Evolutionary conservation across 2,888 invertebrate genomes (phyloP), one percentile per base, ranked within the genome.

Genomic region (Chloroclystis v-ata): DNA sequence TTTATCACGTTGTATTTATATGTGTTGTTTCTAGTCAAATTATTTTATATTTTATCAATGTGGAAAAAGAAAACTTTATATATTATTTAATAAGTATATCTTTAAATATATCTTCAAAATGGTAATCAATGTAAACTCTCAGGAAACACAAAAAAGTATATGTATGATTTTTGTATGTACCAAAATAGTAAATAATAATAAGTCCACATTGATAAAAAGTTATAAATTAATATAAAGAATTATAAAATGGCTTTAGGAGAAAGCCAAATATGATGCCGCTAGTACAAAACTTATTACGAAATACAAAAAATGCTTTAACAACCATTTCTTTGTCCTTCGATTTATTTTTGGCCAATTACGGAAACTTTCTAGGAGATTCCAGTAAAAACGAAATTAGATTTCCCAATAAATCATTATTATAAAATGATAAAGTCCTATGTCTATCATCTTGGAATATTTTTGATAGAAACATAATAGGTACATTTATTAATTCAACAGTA

Each of bases 11-110:
- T 73, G 71, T 70, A 63, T 57, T 57, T 56, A 57, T 57, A 62
- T 78, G 72, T 75, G 81, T 86, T 85, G 72, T 75, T 80, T 83
- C 86, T 85, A 86, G 86, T 86, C 86, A 81, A 86, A 83, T 82
- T 81, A 79, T 78, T 82, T 82, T 75, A 72, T 71, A 62, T 60
- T 56, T 78, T 70, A 68, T 73, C 70, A 72, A 73, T 78, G 75
- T 78, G 81, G 79, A 75, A 20, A 20, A 20, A 4, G 5, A 20
- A 4, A 20, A 20, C 20, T 20, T 20, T 4, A 20, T 20, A 20
- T 20, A 20, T n/a, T n/a, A n/a, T n/a, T n/a, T n/a, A n/a, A n/a
- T n/a, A n/a, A n/a, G n/a, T n/a, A n/a, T n/a, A n/a, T n/a, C n/a
- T n/a, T n/a, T n/a, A n/a, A n/a, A n/a, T n/a, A n/a, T n/a, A n/a